Evolutionary conservation across 2,888 invertebrate species (phyloP), one percentile per base, ranked within the genome.

Genomic region (Odontocerum albicorne): DNA sequence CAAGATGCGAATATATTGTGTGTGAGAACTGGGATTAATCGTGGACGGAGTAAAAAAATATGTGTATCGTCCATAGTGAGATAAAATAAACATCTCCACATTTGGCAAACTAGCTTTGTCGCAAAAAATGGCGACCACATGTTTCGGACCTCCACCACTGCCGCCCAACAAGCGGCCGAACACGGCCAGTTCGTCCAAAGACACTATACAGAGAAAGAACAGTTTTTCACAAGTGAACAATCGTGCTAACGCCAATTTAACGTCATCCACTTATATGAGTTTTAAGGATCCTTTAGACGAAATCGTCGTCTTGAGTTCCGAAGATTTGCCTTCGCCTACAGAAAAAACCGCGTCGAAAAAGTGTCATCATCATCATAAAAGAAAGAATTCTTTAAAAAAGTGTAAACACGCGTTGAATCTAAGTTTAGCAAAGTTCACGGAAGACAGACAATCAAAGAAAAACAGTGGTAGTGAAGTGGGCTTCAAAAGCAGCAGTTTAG

Each of bases 141-240:
- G 80, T 65, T 74, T 80, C 64, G 80, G 81, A 2, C 81, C 81
- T 38, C 81, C 81, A 39, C 81, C 81, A 10, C 66, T 82, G 58
- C 82, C 81, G 13, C 81, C 80, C 6, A 80, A 77, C 64, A 80
- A 79, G 62, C 67, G 71, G 46, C 22, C 46, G 8, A 40, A 38
- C 15, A 46, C 42, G 31, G 40, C 50, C 22, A 36, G 20, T 46
- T 66, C 69, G n/a, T 40, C 42, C n/a, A 57, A 61, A 46, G 57
- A 59, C 2, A 38, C 45, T 6, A 15, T 59, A 10, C 58, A 52
- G 33, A 43, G 57, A 27, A 61, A 59, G 45, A 61, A 57, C 49
- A 55, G 54, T 31, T 55, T 55, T 35, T 31, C 27, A 21, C 49
- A 49, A n/a, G 16, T 16, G 8, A 33, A 35, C 10, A 47, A 36